Percentiles rank a stretch among this genome's conserved stretches.
Evolutionary conservation across 2,888 invertebrate species (phyloP).

Genomic region (Agrochola litura): DNA sequence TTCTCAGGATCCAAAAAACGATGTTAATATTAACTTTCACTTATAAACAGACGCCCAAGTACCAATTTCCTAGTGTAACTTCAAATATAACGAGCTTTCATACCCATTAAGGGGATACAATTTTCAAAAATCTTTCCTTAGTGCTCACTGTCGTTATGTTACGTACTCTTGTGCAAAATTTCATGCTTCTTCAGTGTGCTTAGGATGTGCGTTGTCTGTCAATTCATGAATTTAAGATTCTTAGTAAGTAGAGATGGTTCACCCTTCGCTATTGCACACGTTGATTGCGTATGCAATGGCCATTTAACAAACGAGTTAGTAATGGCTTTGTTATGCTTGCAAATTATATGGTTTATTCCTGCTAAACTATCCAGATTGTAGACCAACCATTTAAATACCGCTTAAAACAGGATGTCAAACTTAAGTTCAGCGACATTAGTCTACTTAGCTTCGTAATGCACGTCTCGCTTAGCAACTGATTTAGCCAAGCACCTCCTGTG

Average conservation of each 20-base stretch:
- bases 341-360: background rate
- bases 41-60: no score
- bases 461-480: slow-evolving; percentile 34
- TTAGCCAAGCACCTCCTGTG: background rate
- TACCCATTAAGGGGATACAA: no score
- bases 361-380: background rate
- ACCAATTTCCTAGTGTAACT: no score
- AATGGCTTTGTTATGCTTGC: background rate
- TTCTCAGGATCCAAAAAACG: no score
- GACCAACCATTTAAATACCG: slow-evolving; percentile 1
- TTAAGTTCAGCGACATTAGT: slow-evolving; percentile 26
- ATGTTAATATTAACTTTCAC: no score
- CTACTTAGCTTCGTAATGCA: slow-evolving; percentile 27
- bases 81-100: no score
- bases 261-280: background rate
- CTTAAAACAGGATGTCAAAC: slow-evolving; percentile 1
- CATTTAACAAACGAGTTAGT: background rate
- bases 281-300: background rate
- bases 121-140: background rate
- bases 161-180: no score
- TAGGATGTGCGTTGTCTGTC: no score
- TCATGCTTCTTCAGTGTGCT: no score
- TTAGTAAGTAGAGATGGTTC: no score
- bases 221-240: no score
- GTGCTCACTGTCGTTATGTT: background rate